Percentiles rank a stretch among this genome's conserved stretches.
phyloP scores from a whole-genome alignment of 1,140 invertebrate species.

The Zaprionus vittiger region DNA sequence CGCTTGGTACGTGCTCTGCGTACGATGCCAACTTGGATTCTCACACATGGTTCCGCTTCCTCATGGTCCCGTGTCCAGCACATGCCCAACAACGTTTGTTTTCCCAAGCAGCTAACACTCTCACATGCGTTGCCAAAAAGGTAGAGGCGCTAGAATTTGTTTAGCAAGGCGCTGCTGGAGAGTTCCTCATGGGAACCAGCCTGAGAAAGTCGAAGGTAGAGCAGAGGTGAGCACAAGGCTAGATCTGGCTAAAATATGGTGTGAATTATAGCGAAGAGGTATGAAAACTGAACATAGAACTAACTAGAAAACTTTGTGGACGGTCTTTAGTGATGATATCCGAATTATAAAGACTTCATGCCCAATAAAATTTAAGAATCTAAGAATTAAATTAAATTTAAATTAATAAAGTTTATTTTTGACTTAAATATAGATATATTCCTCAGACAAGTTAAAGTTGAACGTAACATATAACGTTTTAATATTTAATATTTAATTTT shows the following conservation, averaged over 20 bases:
- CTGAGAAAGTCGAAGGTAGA: constrained; percentile 64
- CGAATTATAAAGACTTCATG: too few relatives aligned
- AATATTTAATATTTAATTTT: too few relatives aligned
- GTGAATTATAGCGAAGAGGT: constrained; percentile 15
- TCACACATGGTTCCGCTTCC: constrained; percentile 47
- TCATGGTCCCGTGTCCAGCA: constrained; percentile 12
- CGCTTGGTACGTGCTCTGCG: constrained; percentile 68
- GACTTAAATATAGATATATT: too few relatives aligned
- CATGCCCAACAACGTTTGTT: constrained; percentile 47
- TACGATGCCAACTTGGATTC: neutral
- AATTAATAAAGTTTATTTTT: too few relatives aligned
- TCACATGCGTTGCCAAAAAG: constrained; percentile 52
- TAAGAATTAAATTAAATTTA: too few relatives aligned
- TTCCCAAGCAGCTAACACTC: constrained; percentile 52
- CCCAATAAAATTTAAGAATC: too few relatives aligned
- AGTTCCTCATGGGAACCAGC: constrained; percentile 46
- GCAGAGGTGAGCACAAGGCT: constrained; percentile 38
- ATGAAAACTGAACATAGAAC: neutral
- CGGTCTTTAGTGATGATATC: too few relatives aligned
- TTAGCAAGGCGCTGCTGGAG: constrained; percentile 46
- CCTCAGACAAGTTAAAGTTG: too few relatives aligned
- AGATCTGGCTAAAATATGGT: constrained; percentile 11
- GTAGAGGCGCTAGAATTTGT: constrained; percentile 61
- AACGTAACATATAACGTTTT: too few relatives aligned
- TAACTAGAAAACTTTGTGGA: too few relatives aligned